A percentile compares a stretch with the other conserved stretches of the same genome.
Evolutionary conservation across 1,140 invertebrate species (phyloP).

Genomic region (Bombus confusus): DNA sequence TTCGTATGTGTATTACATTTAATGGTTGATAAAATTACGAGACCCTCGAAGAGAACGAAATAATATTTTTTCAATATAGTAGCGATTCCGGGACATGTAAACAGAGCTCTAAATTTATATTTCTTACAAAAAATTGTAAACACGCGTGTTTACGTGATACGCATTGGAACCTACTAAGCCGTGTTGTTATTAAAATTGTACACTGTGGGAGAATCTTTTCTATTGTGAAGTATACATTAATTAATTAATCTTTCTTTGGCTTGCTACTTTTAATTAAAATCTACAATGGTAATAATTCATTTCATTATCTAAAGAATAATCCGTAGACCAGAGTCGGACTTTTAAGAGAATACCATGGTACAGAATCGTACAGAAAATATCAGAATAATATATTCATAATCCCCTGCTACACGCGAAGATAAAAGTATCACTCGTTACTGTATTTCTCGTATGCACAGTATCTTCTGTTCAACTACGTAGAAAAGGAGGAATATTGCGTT

Average conservation of each 20-base stretch:
- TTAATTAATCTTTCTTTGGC: background rate
- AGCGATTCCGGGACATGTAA: background rate
- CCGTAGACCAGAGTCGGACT: background rate
- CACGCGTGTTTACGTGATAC: no score
- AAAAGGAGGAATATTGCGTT: background rate
- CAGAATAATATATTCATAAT: background rate
- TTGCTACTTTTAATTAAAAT: constrained; percentile 5
- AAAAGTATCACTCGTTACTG: background rate
- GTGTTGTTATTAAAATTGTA: no score
- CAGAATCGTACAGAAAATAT: background rate
- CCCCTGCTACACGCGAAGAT: background rate
- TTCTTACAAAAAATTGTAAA: background rate
- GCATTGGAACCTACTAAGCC: no score
- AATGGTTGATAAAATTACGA: no score
- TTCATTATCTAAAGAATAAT: background rate
- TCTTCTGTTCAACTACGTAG: background rate
- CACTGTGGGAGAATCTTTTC: background rate
- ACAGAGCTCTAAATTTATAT: background rate
- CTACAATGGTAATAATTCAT: background rate
- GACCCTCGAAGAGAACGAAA: background rate
- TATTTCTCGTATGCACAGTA: background rate
- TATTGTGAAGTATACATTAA: background rate
- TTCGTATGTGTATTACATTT: background rate
- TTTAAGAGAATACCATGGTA: background rate
- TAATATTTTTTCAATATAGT: background rate